A percentile compares a stretch with the other conserved stretches of the same genome.
Conservation (phyloP, 1,140 invertebrate genomes). For the Callitettix versicolor region DNA sequence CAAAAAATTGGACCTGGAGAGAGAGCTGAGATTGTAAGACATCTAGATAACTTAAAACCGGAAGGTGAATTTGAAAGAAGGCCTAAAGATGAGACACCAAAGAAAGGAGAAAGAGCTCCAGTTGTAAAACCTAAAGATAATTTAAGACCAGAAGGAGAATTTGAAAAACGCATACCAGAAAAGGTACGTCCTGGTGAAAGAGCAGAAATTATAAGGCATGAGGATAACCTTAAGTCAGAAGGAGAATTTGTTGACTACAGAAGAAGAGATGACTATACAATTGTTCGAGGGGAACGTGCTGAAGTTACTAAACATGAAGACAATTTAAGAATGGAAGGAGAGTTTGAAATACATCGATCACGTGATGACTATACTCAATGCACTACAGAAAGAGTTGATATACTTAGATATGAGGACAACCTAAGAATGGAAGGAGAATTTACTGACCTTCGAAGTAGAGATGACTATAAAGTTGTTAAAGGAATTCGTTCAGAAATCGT, state of each 20-base stretch:
- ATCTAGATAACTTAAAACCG: constrained; percentile 40
- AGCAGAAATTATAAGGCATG: constrained; percentile 37
- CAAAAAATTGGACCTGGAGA: constrained; percentile 32
- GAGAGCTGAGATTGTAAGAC: constrained; percentile 28
- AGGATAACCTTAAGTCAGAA: constrained; percentile 46
- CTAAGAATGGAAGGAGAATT: constrained; percentile 49
- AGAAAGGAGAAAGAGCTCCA: constrained; percentile 39
- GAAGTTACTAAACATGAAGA: constrained; percentile 48
- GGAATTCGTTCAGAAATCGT: constrained; percentile 24
- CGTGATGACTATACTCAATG: constrained; percentile 32
- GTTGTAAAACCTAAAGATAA: constrained; percentile 45
- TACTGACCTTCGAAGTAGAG: constrained; percentile 29
- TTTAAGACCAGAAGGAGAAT: constrained; percentile 39
- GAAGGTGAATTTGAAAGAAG: constrained; percentile 46
- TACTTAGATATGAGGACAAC: constrained; percentile 50
- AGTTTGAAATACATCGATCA: constrained; percentile 35
- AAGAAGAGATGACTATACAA: constrained; percentile 34
- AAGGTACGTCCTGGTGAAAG: constrained; percentile 39
- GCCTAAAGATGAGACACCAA: constrained; percentile 35
- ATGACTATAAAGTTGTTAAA: constrained; percentile 24
- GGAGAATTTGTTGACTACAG: constrained; percentile 36
- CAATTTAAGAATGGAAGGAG: constrained; percentile 45
- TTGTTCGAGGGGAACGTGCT: constrained; percentile 41
- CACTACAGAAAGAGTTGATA: constrained; percentile 41
- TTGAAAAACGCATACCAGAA: constrained; percentile 26